phyloP scores from a whole-genome alignment of 2,797 vertebrate genomes.

The Fratercula arctica region DNA sequence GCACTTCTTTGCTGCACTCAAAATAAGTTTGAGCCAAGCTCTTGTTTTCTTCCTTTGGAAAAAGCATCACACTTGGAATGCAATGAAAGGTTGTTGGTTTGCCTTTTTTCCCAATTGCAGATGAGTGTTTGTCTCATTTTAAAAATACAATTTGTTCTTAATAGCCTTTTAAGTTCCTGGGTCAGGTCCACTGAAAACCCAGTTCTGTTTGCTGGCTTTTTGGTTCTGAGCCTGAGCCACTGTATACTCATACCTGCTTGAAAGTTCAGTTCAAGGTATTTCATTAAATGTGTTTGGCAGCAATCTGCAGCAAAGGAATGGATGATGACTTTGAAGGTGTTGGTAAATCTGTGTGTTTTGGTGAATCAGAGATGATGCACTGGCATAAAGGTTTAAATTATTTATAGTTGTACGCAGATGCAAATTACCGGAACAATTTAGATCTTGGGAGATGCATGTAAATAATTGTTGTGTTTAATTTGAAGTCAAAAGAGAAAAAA shows the following conservation, averaged over 20 bases:
- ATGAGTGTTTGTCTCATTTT: neutral
- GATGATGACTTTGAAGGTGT: slow-evolving; percentile 20
- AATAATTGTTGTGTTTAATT: neutral
- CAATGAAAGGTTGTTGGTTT: neutral
- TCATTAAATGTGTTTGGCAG: neutral
- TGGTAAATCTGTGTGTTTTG: slow-evolving; percentile 6
- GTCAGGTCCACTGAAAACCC: neutral
- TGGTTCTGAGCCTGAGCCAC: neutral
- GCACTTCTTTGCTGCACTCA: neutral
- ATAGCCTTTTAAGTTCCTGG: neutral
- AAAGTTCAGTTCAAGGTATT: slow-evolving; percentile 12
- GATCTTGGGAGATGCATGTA: neutral
- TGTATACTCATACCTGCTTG: neutral
- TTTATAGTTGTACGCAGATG: slow-evolving; percentile 31
- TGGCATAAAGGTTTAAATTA: slow-evolving; percentile 44
- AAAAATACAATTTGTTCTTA: neutral
- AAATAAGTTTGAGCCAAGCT: neutral
- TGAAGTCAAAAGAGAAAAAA: neutral
- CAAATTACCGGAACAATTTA: neutral
- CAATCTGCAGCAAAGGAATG: neutral
- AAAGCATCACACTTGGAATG: neutral
- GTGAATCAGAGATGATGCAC: slow-evolving; percentile 50
- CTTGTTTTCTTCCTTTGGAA: neutral
- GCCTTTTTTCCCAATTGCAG: neutral
- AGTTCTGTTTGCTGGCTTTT: neutral